Conservation (phyloP, 2,797 vertebrate genomes). For the Lepidocolaptes lacrymiger region DNA sequence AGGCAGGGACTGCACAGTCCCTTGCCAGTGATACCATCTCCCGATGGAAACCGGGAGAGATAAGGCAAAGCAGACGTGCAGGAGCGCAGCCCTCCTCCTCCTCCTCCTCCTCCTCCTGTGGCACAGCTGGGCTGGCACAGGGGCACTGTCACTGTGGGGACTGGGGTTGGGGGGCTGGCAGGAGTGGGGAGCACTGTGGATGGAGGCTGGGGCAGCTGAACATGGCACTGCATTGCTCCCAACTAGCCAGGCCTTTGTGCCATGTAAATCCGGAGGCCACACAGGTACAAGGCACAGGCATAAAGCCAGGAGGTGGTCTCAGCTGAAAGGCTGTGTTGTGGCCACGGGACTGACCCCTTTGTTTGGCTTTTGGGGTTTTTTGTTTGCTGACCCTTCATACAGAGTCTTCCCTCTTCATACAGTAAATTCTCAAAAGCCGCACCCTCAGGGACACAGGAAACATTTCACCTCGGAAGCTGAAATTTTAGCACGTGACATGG, state of each 20-base stretch:
- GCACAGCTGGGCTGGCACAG: not conserved
- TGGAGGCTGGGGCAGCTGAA: not conserved
- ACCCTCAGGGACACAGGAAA: not conserved
- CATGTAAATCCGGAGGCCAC: rapidly evolving
- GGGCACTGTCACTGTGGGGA: rapidly evolving
- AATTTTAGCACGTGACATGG: rapidly evolving
- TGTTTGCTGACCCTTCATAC: rapidly evolving
- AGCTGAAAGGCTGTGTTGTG: rapidly evolving
- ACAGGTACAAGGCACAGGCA: rapidly evolving
- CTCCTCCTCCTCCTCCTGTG: not conserved
- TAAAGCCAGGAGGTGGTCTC: not conserved
- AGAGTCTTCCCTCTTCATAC: not conserved
- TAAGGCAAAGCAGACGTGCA: not conserved
- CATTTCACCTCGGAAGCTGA: not conserved
- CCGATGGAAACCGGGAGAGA: not conserved
- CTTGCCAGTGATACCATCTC: conserved; percentile 49
- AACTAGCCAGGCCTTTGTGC: rapidly evolving
- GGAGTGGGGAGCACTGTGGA: rapidly evolving
- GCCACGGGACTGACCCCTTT: rapidly evolving
- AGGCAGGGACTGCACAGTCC: not conserved
- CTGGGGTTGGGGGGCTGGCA: not conserved
- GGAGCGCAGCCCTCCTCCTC: not conserved
- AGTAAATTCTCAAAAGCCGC: rapidly evolving
- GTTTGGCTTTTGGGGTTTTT: rapidly evolving
- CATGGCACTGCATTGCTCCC: rapidly evolving